phyloP scores from a whole-genome alignment of 2,797 vertebrate species.

The Pachyuromys duprasi region DNA sequence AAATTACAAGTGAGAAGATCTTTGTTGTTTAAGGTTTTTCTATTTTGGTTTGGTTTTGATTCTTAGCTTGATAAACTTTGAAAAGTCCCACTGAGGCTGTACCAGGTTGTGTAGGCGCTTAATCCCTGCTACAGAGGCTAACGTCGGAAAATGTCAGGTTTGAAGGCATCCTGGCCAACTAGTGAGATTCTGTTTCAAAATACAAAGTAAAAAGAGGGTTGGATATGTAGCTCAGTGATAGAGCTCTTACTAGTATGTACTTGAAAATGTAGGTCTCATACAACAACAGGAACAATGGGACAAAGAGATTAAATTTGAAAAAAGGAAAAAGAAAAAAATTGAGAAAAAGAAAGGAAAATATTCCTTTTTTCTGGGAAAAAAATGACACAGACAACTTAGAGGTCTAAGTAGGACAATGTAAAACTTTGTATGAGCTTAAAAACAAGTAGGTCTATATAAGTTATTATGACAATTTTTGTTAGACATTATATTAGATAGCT shows the following conservation, averaged over 20 bases:
- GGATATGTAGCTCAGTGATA: background rate
- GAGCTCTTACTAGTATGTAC: background rate
- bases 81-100: background rate
- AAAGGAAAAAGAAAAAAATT: background rate
- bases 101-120: background rate
- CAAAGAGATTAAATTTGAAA: background rate
- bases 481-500: slow-evolving; percentile 19
- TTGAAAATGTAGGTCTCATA: background rate
- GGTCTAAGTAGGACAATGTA: background rate
- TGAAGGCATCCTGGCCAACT: background rate
- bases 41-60: background rate
- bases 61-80: slow-evolving; percentile 11
- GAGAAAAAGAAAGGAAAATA: background rate
- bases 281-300: background rate
- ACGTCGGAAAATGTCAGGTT: background rate
- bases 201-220: background rate
- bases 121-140: background rate
- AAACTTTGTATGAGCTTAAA: background rate
- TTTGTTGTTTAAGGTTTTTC: background rate
- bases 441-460: slow-evolving; percentile 28
- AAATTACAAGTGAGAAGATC: background rate
- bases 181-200: background rate
- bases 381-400: slow-evolving; percentile 5
- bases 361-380: background rate
- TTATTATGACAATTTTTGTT: slow-evolving; percentile 12